These are phyloP conservation scores for Bovichtus variegatus DNA, from an alignment of 2,797 vertebrate genomes.

Conservation along the genomic window DNA sequence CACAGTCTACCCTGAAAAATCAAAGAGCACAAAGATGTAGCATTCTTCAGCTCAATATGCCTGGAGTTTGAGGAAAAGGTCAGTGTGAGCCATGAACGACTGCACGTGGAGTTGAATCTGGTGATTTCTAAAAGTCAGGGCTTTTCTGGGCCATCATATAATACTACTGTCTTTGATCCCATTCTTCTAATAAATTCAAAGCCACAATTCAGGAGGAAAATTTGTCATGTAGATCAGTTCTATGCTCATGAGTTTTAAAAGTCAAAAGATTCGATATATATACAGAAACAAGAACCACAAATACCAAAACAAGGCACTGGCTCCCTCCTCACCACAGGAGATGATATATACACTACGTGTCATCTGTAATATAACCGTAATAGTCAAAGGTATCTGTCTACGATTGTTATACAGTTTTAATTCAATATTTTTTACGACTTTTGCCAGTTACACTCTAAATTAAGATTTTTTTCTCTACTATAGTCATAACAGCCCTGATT, in stretches of 20 bases:
- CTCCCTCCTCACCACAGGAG: not conserved
- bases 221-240: not conserved
- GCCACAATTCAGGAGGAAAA: not conserved
- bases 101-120: constrained; percentile 81
- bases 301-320: not conserved
- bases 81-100: constrained; percentile 73
- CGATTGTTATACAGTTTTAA: not conserved
- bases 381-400: not conserved
- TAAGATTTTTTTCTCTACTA: not conserved
- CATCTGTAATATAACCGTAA: not conserved
- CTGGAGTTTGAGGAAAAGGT: constrained; percentile 84
- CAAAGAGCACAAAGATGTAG: constrained; percentile 78
- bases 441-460: not conserved
- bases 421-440: not conserved
- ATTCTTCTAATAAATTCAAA: constrained; percentile 5
- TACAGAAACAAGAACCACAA: constrained; percentile 17
- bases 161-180: constrained; percentile 39
- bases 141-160: constrained; percentile 36
- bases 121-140: constrained; percentile 82
- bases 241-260: not conserved
- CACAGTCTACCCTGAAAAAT: constrained; percentile 57
- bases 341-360: not conserved
- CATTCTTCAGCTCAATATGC: constrained; percentile 77
- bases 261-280: not conserved
- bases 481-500: constrained; percentile 1